These are phyloP conservation scores for Trichonephila clavata DNA, from an alignment of 1,140 invertebrate species.

Conservation along the genomic window DNA sequence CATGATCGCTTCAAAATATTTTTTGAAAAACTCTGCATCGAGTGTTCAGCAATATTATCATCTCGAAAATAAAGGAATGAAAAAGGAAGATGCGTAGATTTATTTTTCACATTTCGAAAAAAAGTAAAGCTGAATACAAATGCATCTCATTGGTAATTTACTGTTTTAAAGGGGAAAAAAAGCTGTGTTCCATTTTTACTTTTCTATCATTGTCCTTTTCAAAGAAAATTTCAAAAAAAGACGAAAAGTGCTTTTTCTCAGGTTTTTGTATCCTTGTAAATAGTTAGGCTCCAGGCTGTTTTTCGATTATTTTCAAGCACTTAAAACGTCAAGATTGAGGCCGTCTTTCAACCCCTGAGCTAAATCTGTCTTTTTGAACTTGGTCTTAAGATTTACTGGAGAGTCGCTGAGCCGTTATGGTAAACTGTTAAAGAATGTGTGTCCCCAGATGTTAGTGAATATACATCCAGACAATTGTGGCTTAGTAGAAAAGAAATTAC, in stretches of 20 bases:
- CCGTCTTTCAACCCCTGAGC: background rate
- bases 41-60: too few relatives aligned
- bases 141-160: too few relatives aligned
- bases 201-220: background rate
- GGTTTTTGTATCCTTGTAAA: background rate
- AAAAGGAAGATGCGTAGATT: too few relatives aligned
- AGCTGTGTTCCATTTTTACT: background rate
- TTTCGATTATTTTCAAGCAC: background rate
- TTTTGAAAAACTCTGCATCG: too few relatives aligned
- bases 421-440: background rate
- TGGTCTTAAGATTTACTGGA: background rate
- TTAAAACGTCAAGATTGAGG: background rate
- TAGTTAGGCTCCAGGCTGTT: background rate
- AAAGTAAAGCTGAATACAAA: too few relatives aligned
- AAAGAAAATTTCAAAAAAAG: background rate
- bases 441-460: background rate
- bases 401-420: background rate
- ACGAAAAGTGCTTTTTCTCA: background rate
- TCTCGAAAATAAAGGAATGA: too few relatives aligned
- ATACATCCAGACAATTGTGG: background rate
- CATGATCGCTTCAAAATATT: too few relatives aligned
- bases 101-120: too few relatives aligned
- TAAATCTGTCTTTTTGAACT: conserved; percentile 12
- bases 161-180: background rate
- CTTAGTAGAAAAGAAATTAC: background rate